Evolutionary conservation across 2,113 vertebrate species (phyloP).

Genomic region (Catharus bicknelli): DNA sequence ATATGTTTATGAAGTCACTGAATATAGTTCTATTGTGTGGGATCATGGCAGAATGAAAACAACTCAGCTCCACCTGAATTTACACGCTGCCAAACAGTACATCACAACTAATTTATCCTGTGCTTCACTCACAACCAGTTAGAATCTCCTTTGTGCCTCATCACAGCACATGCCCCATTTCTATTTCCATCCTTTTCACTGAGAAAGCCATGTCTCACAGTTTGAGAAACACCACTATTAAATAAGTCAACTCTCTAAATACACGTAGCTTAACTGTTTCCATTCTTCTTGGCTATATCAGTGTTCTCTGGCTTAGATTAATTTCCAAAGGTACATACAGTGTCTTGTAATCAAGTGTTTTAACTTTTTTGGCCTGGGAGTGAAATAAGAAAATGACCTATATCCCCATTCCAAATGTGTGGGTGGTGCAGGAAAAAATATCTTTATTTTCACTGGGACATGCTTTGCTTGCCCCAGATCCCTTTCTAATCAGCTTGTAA

Average conservation of each 20-base stretch:
- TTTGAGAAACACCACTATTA: neutral
- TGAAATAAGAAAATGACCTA: neutral
- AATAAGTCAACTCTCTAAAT: neutral
- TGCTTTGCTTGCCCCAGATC: neutral
- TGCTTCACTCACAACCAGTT: neutral
- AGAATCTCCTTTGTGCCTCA: constrained; percentile 23
- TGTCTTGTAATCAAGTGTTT: constrained; percentile 49
- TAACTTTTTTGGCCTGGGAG: constrained; percentile 15
- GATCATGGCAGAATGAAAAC: neutral
- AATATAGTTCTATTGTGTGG: neutral
- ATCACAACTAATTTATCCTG: neutral
- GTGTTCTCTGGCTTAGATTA: constrained; percentile 38
- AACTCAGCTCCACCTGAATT: neutral
- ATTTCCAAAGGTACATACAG: constrained; percentile 22
- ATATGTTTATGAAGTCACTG: neutral
- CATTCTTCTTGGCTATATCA: constrained; percentile 20
- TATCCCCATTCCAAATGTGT: constrained; percentile 34
- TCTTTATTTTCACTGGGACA: constrained; percentile 29
- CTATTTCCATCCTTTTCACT: neutral
- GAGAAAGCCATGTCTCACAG: neutral
- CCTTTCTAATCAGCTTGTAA: neutral
- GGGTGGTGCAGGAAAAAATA: constrained; percentile 37
- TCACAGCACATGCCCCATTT: neutral
- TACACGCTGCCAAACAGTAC: neutral
- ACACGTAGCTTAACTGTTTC: neutral